Base-by-base conservation (phyloP, 2,113 vertebrate genomes). In the Polyodon spathula region DNA sequence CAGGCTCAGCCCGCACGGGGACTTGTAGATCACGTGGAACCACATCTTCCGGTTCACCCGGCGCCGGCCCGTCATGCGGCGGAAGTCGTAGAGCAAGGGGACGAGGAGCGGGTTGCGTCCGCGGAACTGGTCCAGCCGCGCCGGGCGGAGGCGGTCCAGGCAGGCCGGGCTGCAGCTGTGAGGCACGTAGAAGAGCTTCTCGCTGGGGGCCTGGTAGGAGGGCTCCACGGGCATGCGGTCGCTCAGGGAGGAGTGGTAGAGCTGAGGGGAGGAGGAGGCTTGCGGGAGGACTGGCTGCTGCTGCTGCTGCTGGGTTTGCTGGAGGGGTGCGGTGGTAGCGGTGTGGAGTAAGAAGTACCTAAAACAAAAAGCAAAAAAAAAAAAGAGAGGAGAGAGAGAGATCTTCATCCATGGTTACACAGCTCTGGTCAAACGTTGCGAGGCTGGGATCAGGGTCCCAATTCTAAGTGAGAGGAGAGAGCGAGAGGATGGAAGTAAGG, bases 11-110 rank as follows among this genome's bases (percentile, higher is more conserved):
- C 96, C 96, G 6, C 96, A 99, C 0, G 96, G 96, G 0, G 92
- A 90, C 63, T 97, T 98, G 79, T 99, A 99, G 72, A 97, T 89
- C 15, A 99, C 94, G 0, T 98, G 95, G 76, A 99, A 99, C 1
- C 92, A 93, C 89, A 96, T 93, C 87, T 99, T 97, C 69, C 94
- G 93, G 79, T 97, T 98, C 37, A 98, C 79, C 43, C 92, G 86
- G 12, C 93, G 88, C 2, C 95, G 86, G 0, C 92, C 93, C 0
- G 93, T 98, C 93, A 99, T 97, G 6, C 96, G 86, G 1, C 93
- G 87, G 76, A 98, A 99, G 59, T 97, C 94, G 9, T 97, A 95
- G 1, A 98, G 89, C 11, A 98, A 73, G 0, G 96, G 95, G 4
- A 92, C 88, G 9, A 99, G 89, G 37, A 98, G 88, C 0, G 96